These are phyloP conservation scores for Venusia cambrica DNA, from an alignment of 2,888 invertebrate species.

Conservation along the genomic window DNA sequence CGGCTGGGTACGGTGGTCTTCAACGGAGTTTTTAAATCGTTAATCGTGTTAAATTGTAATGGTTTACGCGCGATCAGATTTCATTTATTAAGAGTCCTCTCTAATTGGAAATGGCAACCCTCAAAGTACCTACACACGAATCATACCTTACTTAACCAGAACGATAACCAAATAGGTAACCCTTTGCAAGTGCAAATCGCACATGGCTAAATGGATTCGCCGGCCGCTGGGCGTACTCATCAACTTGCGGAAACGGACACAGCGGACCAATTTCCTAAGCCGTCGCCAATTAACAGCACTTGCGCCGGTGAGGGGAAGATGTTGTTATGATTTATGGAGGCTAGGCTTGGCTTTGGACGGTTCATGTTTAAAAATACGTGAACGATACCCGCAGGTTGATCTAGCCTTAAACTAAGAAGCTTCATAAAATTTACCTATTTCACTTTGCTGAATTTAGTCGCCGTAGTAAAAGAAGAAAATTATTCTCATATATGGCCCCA, in stretches of 20 bases:
- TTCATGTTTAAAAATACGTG: neutral
- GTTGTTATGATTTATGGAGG: slow-evolving; percentile 28
- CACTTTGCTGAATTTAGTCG: too few relatives aligned
- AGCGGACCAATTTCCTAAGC: slow-evolving; percentile 76
- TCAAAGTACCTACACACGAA: slow-evolving; percentile 7
- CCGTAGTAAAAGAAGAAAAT: too few relatives aligned
- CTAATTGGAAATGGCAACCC: slow-evolving; percentile 1
- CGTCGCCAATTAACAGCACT: slow-evolving; percentile 61
- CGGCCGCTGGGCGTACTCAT: slow-evolving; percentile 76
- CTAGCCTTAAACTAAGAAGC: too few relatives aligned
- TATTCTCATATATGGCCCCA: too few relatives aligned
- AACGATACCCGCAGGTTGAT: too few relatives aligned
- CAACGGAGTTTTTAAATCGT: too few relatives aligned
- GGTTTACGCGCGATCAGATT: too few relatives aligned
- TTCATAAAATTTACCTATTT: too few relatives aligned
- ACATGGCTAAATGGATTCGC: slow-evolving; percentile 76
- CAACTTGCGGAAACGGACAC: slow-evolving; percentile 77
- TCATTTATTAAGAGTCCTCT: neutral
- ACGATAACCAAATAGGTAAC: slow-evolving; percentile 53
- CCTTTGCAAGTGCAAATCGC: slow-evolving; percentile 74
- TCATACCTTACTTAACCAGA: slow-evolving; percentile 20
- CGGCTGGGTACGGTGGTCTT: too few relatives aligned
- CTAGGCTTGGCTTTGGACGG: neutral
- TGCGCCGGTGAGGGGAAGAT: slow-evolving; percentile 14
- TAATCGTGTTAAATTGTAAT: too few relatives aligned